A percentile compares a stretch with the other conserved stretches of the same genome.
These are phyloP conservation scores for Pseudococcus jackbeardsleyi DNA, from an alignment of 2,888 invertebrate species.

Conservation along the genomic window DNA sequence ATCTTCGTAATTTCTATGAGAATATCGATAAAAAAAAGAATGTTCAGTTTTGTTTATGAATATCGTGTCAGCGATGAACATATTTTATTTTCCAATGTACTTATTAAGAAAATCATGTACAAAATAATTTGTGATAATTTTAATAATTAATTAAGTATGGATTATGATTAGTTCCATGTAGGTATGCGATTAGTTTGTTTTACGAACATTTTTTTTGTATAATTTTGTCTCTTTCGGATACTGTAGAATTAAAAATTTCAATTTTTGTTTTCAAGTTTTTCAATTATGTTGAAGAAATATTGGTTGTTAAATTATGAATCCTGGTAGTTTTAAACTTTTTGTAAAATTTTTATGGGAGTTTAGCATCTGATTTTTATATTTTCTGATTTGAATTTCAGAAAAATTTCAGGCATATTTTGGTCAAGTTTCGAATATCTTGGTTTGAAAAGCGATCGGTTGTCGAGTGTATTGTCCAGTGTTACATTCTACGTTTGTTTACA, in stretches of 20 bases:
- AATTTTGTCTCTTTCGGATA: background rate
- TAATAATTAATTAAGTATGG: background rate
- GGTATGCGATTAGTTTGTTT: background rate
- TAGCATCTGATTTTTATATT: background rate
- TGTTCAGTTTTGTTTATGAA: background rate
- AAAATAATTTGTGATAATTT: slow-evolving; percentile 12
- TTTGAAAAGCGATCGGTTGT: too few species aligned
- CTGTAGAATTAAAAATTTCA: background rate
- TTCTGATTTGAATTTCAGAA: background rate
- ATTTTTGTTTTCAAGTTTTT: background rate
- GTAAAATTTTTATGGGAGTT: background rate
- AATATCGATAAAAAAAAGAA: background rate
- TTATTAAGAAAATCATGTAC: background rate
- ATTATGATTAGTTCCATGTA: background rate
- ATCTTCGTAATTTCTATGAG: background rate
- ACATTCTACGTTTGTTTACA: too few species aligned
- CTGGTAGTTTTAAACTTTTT: background rate
- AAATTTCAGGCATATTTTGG: too few species aligned
- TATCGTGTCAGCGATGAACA: background rate
- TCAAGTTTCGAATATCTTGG: too few species aligned
- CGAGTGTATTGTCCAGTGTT: too few species aligned
- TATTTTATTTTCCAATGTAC: background rate
- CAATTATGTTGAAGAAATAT: background rate
- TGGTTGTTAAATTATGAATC: background rate
- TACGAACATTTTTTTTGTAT: background rate